Conservation (phyloP, 1,140 invertebrate genomes). For the Wiebesia pumilae region DNA sequence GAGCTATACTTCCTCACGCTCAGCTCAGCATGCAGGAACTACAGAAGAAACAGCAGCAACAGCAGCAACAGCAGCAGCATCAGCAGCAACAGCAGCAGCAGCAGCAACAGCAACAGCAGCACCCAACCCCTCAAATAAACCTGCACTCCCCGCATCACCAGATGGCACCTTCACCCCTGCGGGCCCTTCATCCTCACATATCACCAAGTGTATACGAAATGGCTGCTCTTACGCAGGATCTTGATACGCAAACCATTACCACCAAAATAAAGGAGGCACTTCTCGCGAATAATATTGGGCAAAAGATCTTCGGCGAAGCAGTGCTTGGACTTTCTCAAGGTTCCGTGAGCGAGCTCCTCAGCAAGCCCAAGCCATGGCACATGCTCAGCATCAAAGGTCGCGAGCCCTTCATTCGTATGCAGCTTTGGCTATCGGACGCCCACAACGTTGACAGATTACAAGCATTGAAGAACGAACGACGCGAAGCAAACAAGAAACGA, state of each 20-base stretch:
- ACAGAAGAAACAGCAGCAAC: conserved; percentile 83
- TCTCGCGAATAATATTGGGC: conserved; percentile 97
- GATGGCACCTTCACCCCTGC: conserved; percentile 80
- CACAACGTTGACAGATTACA: conserved; percentile 93
- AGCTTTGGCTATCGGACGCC: conserved; percentile 95
- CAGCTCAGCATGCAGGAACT: conserved; percentile 79
- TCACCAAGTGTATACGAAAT: conserved; percentile 95
- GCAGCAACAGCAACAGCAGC: conserved; percentile 79
- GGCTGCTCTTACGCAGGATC: conserved; percentile 95
- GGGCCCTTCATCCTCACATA: conserved; percentile 85
- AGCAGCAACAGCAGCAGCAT: conserved; percentile 80
- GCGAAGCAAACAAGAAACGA: conserved; percentile 91
- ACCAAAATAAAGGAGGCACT: conserved; percentile 98
- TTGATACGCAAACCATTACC: conserved; percentile 97
- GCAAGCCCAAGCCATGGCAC: conserved; percentile 99
- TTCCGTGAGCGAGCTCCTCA: conserved; percentile 96
- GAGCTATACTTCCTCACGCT: conserved; percentile 65
- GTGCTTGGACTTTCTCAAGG: conserved; percentile 97
- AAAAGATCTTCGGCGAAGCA: conserved; percentile 98
- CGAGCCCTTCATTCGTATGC: conserved; percentile 99
- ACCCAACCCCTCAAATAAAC: conserved; percentile 78
- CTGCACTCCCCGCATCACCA: conserved; percentile 79
- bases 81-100: conserved; percentile 84
- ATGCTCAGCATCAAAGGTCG: conserved; percentile 98
- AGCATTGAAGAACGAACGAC: conserved; percentile 89